Base-by-base conservation (phyloP, 2,797 vertebrate species). In the Geranospiza caerulescens region DNA sequence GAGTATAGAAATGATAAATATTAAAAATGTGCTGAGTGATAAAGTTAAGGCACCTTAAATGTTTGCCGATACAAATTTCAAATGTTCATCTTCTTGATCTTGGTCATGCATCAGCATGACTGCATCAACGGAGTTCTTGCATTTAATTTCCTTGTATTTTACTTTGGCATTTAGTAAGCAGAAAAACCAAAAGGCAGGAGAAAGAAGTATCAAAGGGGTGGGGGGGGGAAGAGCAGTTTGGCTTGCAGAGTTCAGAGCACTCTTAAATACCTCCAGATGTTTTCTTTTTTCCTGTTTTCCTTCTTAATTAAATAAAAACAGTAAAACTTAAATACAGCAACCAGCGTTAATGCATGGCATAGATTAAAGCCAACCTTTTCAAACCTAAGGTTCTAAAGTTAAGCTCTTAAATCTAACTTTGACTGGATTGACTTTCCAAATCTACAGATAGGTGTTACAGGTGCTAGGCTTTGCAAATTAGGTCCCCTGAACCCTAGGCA, bases 221-320 rank as follows among this genome's bases (percentile, higher is more conserved):
- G 17, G 14, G 50, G 16, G 10, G 10, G 27, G 50, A 5, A 89
- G 94, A 96, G 53, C 53, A 83, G 38, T 96, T 96, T 81, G 53
- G 42, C 48, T 96, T 70, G 45, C 82, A 91, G 93, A 91, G 90
- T 97, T 97, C 96, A 95, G 92, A 95, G 90, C 64, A 79, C 87
- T 67, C 93, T 95, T 97, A 97, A 97, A 91, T 90, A 94, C 44
- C 87, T 97, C 97, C 97, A 97, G 95, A 96, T 97, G 95, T 95
- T 96, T 93, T 89, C 87, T 96, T 96, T 95, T 94, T 89, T 85
- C 62, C 62, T 96, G 90, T 93, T 97, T 97, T 96, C 70, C 78
- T 96, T 96, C 89, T 94, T 96, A 96, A 97, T 97, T 97, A 94
- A 95, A 96, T 97, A 96, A 97, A 96, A 96, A 89, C 94, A 97